phyloP scores from a whole-genome alignment of 2,797 vertebrate species.

The Threskiornis aethiopicus region DNA sequence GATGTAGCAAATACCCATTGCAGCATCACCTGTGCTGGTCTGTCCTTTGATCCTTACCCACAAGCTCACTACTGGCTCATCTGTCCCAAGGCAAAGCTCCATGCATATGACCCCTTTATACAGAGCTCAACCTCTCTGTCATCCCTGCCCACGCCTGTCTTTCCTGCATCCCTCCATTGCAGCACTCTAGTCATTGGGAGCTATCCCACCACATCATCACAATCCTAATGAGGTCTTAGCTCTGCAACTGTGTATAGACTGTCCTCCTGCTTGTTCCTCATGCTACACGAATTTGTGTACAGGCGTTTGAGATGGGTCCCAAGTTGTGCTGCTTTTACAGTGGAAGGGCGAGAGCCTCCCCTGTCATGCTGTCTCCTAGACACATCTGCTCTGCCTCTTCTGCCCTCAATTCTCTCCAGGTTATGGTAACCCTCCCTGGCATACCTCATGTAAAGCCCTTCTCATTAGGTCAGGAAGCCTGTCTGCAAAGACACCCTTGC shows the following conservation, averaged over 20 bases:
- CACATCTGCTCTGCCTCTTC: neutral
- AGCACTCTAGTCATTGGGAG: neutral
- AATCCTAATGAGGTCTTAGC: neutral
- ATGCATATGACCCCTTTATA: neutral
- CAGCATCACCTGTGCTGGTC: neutral
- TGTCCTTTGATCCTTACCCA: neutral
- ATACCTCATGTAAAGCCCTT: neutral
- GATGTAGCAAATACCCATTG: neutral
- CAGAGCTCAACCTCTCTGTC: neutral
- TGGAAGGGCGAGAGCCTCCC: neutral
- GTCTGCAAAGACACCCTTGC: neutral
- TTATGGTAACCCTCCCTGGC: neutral
- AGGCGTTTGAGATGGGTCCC: neutral
- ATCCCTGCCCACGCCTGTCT: neutral
- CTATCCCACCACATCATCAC: neutral
- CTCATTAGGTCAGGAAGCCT: neutral
- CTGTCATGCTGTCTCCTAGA: neutral
- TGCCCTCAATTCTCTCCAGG: neutral
- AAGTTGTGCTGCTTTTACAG: neutral
- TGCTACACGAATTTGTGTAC: neutral
- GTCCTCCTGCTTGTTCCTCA: neutral
- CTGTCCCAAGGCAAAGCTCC: neutral
- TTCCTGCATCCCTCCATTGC: neutral
- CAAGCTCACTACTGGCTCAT: neutral
- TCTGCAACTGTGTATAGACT: neutral